These are phyloP conservation scores for Chelonus formosanus DNA, from an alignment of 2,888 invertebrate genomes.

Conservation along the genomic window DNA sequence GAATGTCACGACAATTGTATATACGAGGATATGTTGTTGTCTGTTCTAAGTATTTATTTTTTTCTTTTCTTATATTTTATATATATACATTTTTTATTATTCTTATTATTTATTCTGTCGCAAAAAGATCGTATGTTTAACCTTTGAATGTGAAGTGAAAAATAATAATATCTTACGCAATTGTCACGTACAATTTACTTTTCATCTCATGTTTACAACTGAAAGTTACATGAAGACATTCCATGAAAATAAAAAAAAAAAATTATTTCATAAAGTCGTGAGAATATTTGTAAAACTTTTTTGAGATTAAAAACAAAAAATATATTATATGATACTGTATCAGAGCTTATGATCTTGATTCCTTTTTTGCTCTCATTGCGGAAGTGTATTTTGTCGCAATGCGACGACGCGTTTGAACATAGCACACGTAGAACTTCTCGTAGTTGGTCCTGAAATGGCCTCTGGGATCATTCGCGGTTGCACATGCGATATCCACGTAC, in stretches of 20 bases:
- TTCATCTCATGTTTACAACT: background rate
- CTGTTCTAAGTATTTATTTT: background rate
- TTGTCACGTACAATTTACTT: background rate
- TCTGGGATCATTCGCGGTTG: slow-evolving; percentile 35
- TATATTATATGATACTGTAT: slow-evolving; percentile 34
- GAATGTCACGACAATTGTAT: slow-evolving; percentile 27
- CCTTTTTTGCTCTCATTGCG: slow-evolving; percentile 29
- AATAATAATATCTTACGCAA: background rate
- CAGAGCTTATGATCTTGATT: slow-evolving; percentile 24
- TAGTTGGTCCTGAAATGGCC: slow-evolving; percentile 32
- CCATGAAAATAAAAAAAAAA: background rate
- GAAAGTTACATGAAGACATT: background rate
- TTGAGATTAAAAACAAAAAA: slow-evolving; percentile 14
- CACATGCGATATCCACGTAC: slow-evolving; percentile 6
- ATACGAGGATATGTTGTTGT: too few species aligned
- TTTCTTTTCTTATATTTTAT: background rate
- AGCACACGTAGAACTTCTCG: background rate
- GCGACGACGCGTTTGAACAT: slow-evolving; percentile 31
- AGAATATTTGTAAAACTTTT: slow-evolving; percentile 5
- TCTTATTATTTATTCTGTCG: background rate
- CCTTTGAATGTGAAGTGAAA: background rate
- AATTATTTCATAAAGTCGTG: too few species aligned
- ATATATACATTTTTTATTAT: background rate
- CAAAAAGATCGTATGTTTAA: background rate
- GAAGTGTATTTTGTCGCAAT: slow-evolving; percentile 42